Conservation (phyloP, 2,113 vertebrate species). For the Forbesichthys papilliferus region DNA sequence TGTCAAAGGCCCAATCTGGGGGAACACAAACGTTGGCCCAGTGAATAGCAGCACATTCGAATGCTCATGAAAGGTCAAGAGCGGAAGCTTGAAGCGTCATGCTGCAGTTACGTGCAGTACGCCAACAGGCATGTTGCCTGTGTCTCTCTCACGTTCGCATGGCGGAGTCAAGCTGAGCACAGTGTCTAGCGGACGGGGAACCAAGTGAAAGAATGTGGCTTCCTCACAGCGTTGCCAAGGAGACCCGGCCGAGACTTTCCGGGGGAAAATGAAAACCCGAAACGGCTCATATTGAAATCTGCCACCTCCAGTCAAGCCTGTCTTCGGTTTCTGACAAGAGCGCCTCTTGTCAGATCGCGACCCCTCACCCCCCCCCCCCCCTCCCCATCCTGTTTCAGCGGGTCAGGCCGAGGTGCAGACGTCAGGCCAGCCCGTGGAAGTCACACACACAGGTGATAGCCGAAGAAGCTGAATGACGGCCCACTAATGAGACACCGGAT, state of each 20-base stretch:
- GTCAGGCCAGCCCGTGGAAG: not conserved
- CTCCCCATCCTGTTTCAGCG: constrained; percentile 21
- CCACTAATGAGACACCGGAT: constrained; percentile 73
- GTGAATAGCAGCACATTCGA: constrained; percentile 1
- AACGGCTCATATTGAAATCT: constrained; percentile 49
- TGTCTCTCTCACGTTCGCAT: no score
- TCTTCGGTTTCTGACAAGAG: constrained; percentile 46
- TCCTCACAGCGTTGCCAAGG: constrained; percentile 30
- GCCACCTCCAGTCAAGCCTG: constrained; percentile 18
- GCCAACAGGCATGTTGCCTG: no score
- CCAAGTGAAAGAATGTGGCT: constrained; percentile 5
- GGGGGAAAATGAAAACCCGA: constrained; percentile 51
- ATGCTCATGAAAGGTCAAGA: constrained; percentile 38
- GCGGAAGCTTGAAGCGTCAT: not conserved
- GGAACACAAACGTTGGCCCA: constrained; percentile 3
- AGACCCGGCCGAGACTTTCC: constrained; percentile 22
- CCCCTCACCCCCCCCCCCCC: constrained; percentile 12
- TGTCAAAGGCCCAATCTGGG: constrained; percentile 19
- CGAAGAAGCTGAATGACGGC: constrained; percentile 48
- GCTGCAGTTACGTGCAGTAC: no score
- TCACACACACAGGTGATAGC: constrained; percentile 49
- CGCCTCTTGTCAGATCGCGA: not conserved
- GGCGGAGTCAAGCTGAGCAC: no score
- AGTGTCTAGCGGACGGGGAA: not conserved
- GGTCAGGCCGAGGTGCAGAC: constrained; percentile 14